These are phyloP conservation scores for Galeruca laticollis DNA, from an alignment of 2,888 invertebrate genomes.

Conservation along the genomic window DNA sequence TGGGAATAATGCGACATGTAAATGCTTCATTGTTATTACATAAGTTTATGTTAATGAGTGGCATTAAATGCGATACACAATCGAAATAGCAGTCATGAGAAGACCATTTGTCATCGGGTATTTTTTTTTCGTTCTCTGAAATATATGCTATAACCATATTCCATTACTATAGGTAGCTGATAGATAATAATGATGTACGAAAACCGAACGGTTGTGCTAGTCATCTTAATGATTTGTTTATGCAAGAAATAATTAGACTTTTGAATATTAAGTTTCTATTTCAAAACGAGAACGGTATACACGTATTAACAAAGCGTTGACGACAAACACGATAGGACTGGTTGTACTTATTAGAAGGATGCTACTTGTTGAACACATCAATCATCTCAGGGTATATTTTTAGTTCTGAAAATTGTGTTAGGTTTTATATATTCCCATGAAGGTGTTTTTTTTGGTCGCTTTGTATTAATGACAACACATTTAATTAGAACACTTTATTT, in stretches of 20 bases:
- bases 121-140: constrained; percentile 39
- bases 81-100: constrained; percentile 55
- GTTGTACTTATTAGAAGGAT: neutral
- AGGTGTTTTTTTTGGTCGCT: too few relatives aligned
- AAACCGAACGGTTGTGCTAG: constrained; percentile 15
- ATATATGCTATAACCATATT: constrained; percentile 43
- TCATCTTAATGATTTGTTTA: constrained; percentile 20
- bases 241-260: constrained; percentile 26
- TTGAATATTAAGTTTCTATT: constrained; percentile 13
- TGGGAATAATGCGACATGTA: constrained; percentile 53
- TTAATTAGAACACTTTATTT: too few relatives aligned
- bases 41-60: constrained; percentile 57
- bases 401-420: too few relatives aligned
- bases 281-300: neutral
- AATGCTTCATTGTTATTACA: constrained; percentile 59
- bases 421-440: too few relatives aligned
- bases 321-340: neutral
- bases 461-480: too few relatives aligned
- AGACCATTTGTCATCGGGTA: constrained; percentile 55
- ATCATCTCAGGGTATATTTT: too few relatives aligned
- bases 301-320: neutral
- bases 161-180: constrained; percentile 45
- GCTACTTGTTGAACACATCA: too few relatives aligned
- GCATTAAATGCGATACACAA: constrained; percentile 56
- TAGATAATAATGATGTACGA: constrained; percentile 31